A percentile compares a stretch with the other conserved stretches of the same genome.
Conservation (phyloP, 2,797 vertebrate species). For the Tapirus indicus region DNA sequence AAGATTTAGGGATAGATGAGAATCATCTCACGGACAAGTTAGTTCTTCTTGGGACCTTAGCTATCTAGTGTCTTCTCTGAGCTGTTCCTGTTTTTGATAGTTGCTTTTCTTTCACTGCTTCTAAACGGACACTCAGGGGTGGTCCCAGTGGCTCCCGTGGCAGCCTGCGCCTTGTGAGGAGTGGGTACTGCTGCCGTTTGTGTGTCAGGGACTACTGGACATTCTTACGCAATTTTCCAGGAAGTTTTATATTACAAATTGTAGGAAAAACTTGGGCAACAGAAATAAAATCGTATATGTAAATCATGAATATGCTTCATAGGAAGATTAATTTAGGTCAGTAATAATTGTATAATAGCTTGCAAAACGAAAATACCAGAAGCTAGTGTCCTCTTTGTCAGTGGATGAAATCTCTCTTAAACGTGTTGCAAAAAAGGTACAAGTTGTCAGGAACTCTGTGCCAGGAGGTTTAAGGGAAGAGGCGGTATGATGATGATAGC, state of each 20-base stretch:
- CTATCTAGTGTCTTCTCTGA: neutral
- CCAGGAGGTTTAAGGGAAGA: neutral
- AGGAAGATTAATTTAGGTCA: conserved; percentile 4
- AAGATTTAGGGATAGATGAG: neutral
- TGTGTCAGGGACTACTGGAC: neutral
- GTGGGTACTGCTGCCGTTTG: neutral
- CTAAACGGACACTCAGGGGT: neutral
- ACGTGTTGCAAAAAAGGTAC: neutral
- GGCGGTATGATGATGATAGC: neutral
- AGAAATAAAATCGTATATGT: conserved; percentile 24
- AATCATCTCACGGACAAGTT: neutral
- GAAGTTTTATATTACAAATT: conserved; percentile 51
- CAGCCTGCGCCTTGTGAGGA: neutral
- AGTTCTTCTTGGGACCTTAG: neutral
- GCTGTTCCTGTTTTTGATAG: neutral
- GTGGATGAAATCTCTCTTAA: conserved; percentile 1
- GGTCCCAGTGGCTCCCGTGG: neutral
- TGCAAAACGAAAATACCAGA: neutral
- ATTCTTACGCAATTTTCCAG: neutral
- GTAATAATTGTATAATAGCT: conserved; percentile 22
- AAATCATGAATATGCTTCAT: neutral
- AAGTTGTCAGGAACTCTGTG: neutral
- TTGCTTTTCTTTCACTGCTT: neutral
- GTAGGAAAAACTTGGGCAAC: neutral
- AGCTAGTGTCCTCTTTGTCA: neutral